Percentiles rank a stretch among this genome's conserved stretches.
Conservation (phyloP, 2,888 invertebrate species). For the Epinotia demarniana region DNA sequence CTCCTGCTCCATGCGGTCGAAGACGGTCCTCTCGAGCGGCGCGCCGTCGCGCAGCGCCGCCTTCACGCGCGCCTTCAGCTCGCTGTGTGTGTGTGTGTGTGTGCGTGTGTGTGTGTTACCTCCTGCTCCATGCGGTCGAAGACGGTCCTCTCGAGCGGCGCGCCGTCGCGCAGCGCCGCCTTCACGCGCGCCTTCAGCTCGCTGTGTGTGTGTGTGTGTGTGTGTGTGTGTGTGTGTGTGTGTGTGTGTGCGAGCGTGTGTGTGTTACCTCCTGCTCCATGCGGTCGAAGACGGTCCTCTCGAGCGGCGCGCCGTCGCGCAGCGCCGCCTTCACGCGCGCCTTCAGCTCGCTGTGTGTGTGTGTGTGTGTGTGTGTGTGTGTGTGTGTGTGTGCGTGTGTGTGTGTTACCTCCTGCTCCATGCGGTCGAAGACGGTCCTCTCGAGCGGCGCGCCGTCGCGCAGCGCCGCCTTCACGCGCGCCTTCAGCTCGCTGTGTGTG, state of each 20-base stretch:
- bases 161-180: conserved; percentile 88
- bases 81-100: conserved; percentile 58
- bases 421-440: conserved; percentile 93
- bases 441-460: conserved; percentile 89
- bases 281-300: conserved; percentile 92
- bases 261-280: conserved; percentile 89
- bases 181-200: conserved; percentile 92
- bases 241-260: not conserved
- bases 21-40: conserved; percentile 90
- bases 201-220: not conserved
- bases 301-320: conserved; percentile 88
- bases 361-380: no score
- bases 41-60: conserved; percentile 89
- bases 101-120: conserved; percentile 59
- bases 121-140: conserved; percentile 94
- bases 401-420: conserved; percentile 87
- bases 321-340: conserved; percentile 90
- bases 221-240: not conserved
- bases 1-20: conserved; percentile 93
- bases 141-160: conserved; percentile 89
- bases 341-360: no score
- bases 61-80: conserved; percentile 91
- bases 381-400: not conserved
- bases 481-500: conserved; percentile 92
- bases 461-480: conserved; percentile 90